Percentiles rank a stretch among this genome's conserved stretches.
Evolutionary conservation across 2,888 invertebrate genomes (phyloP).

Genomic region (Dilophus febrilis): DNA sequence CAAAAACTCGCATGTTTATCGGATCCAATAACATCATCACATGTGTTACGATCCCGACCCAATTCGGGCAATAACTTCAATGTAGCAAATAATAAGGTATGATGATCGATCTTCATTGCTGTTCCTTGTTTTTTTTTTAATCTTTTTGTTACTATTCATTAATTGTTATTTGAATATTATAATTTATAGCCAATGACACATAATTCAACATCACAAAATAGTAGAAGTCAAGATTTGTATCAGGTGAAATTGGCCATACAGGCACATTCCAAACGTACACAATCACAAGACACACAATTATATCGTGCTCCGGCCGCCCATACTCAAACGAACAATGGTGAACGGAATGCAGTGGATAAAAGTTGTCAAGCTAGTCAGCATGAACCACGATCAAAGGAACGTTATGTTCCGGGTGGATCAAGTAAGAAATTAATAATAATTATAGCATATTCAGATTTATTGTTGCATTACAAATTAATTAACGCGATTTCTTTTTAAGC

Average conservation of each 20-base stretch:
- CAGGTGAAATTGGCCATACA: slow-evolving; percentile 30
- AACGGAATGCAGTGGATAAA: slow-evolving; percentile 17
- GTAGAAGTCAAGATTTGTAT: slow-evolving; percentile 29
- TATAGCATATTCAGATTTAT: too few species aligned
- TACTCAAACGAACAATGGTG: slow-evolving; percentile 19
- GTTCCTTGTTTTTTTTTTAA: too few species aligned
- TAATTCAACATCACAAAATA: slow-evolving; percentile 10
- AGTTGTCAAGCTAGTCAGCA: slow-evolving; percentile 23
- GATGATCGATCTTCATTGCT: too few species aligned
- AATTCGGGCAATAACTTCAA: too few species aligned
- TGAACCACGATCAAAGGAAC: background rate
- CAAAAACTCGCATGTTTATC: slow-evolving; percentile 42
- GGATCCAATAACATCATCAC: slow-evolving; percentile 17
- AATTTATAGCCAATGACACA: too few species aligned
- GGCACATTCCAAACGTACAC: slow-evolving; percentile 28
- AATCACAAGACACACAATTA: slow-evolving; percentile 20
- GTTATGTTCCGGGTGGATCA: background rate
- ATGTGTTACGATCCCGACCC: slow-evolving; percentile 20
- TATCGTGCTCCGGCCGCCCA: slow-evolving; percentile 22
- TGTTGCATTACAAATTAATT: too few species aligned
- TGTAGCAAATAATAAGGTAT: too few species aligned
- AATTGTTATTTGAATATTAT: too few species aligned
- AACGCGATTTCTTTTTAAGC: slow-evolving; percentile 14
- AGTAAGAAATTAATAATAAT: too few species aligned
- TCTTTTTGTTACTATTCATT: too few species aligned